phyloP scores from a whole-genome alignment of 2,113 vertebrate genomes.

The Ellobius talpinus region DNA sequence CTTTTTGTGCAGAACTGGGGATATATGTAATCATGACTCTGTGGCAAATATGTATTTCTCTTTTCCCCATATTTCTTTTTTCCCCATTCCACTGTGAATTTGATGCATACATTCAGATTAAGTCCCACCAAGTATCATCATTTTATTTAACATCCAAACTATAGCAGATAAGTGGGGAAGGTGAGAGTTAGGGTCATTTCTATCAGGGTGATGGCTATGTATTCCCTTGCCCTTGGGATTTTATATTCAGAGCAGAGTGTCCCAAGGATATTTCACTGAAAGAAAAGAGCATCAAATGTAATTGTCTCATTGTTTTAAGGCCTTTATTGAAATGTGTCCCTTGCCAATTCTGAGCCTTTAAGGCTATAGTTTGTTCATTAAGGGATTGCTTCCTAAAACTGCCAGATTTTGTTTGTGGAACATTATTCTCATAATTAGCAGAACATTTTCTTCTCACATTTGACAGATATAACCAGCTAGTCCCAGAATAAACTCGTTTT shows the following conservation, averaged over 20 bases:
- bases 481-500: background rate
- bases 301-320: background rate
- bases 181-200: background rate
- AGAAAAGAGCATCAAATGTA: conserved; percentile 10
- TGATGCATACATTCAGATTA: background rate
- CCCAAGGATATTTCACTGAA: background rate
- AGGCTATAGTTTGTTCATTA: background rate
- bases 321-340: conserved; percentile 4
- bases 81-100: background rate
- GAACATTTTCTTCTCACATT: background rate
- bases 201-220: background rate
- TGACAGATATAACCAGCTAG: background rate
- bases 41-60: background rate
- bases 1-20: background rate
- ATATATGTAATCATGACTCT: background rate
- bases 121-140: background rate
- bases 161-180: background rate
- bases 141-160: background rate
- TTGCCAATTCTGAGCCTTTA: conserved; percentile 14
- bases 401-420: background rate
- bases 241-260: conserved; percentile 7
- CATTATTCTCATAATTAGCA: background rate
- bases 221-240: background rate
- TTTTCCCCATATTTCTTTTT: too few species aligned
- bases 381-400: conserved; percentile 1